Evolutionary conservation across 2,113 vertebrate genomes (phyloP).

Genomic region (Laticauda laticaudata): DNA sequence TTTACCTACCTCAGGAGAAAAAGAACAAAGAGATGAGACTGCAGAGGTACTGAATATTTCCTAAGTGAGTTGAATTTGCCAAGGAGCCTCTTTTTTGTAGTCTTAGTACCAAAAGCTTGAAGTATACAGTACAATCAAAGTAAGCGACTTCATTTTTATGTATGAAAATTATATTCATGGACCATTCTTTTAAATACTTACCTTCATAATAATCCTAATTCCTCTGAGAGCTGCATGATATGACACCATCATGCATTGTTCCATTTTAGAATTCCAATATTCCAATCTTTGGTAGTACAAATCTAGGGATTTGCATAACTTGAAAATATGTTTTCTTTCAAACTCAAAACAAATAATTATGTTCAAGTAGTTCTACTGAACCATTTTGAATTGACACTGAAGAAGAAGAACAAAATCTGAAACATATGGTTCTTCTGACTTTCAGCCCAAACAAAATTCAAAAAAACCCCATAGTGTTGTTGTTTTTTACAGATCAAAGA

Average conservation of each 20-base stretch:
- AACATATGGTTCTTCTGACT: not conserved
- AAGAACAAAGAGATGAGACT: conserved; percentile 14
- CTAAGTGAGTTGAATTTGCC: conserved; percentile 6
- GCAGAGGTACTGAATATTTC: conserved; percentile 35
- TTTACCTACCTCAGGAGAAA: conserved; percentile 62
- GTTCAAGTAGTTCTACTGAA: not conserved
- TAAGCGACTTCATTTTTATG: conserved; percentile 41
- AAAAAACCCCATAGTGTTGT: not conserved
- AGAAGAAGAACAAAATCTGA: not conserved
- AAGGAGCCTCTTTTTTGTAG: not conserved
- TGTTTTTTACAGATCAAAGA: not conserved
- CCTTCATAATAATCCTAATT: not conserved
- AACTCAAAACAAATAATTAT: not conserved
- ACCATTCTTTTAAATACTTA: conserved; percentile 24
- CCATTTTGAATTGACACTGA: not conserved
- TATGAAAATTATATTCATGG: conserved; percentile 35
- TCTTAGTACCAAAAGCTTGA: conserved; percentile 28
- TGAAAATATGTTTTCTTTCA: not conserved
- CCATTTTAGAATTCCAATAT: not conserved
- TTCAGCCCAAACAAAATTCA: not conserved
- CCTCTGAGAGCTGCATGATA: not conserved
- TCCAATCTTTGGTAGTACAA: not conserved
- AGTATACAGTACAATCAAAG: not conserved
- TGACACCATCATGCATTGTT: not conserved
- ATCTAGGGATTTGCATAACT: not conserved